A percentile compares a stretch with the other conserved stretches of the same genome.
phyloP scores from a whole-genome alignment of 2,113 vertebrate genomes.

The Embiotoca jacksoni region DNA sequence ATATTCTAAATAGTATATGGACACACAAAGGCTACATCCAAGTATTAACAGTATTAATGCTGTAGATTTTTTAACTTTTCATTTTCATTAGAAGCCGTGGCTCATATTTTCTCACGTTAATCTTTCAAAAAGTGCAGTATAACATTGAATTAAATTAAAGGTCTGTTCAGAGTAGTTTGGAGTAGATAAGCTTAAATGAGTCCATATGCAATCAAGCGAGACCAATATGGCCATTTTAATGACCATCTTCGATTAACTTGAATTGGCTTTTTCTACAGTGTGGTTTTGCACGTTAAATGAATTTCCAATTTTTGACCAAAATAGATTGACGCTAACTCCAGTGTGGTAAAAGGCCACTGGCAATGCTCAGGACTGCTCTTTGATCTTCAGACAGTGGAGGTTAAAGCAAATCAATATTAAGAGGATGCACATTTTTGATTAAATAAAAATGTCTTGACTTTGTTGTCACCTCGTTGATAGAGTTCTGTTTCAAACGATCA shows the following conservation, averaged over 20 bases:
- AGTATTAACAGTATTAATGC: too few species aligned
- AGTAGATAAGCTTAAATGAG: constrained; percentile 31
- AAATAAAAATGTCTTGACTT: too few species aligned
- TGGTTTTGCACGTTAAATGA: not conserved
- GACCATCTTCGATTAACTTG: constrained; percentile 30
- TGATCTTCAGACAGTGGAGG: too few species aligned
- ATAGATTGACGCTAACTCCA: not conserved
- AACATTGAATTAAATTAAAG: constrained; percentile 21
- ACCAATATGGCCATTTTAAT: constrained; percentile 39
- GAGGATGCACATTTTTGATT: too few species aligned
- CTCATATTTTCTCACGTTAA: too few species aligned
- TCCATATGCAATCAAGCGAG: constrained; percentile 36
- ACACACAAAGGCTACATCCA: too few species aligned
- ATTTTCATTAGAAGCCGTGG: too few species aligned
- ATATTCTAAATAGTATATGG: too few species aligned
- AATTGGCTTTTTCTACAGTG: not conserved
- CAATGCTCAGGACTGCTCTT: too few species aligned
- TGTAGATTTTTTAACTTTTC: too few species aligned
- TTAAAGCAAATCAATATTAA: too few species aligned
- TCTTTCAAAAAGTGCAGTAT: not conserved
- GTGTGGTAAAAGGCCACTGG: too few species aligned
- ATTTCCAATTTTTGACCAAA: not conserved
- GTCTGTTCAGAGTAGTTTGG: not conserved
- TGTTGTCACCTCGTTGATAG: not conserved
- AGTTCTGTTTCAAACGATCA: not conserved